Conservation (phyloP, 2,113 vertebrate species). For the Salvelinus alpinus region DNA sequence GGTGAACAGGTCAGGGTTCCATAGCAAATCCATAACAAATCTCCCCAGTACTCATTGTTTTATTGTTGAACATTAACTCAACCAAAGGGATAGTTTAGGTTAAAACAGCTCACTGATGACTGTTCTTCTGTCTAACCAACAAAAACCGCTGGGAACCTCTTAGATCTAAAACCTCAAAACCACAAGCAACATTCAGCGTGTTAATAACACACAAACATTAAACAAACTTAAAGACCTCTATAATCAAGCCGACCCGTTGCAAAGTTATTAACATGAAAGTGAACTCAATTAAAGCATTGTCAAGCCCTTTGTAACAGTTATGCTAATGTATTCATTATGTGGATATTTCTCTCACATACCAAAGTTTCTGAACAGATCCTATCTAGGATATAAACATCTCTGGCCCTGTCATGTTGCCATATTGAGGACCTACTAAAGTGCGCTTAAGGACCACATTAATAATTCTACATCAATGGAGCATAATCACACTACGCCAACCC, state of each 20-base stretch:
- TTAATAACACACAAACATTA: constrained; percentile 12
- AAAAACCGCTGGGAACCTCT: constrained; percentile 19
- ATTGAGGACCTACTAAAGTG: not conserved
- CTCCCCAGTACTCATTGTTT: not conserved
- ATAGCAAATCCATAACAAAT: not conserved
- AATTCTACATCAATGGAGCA: not conserved
- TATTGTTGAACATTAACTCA: not conserved
- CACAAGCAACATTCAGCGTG: constrained; percentile 13
- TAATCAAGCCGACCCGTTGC: not conserved
- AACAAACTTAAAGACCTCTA: not conserved
- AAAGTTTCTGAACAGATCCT: no score
- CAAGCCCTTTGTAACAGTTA: no score
- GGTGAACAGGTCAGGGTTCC: no score
- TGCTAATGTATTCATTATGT: no score
- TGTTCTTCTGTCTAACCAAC: not conserved
- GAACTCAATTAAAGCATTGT: not conserved
- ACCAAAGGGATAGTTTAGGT: not conserved
- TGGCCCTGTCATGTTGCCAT: no score
- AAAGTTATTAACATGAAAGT: not conserved
- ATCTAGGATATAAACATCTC: no score
- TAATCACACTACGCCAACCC: not conserved
- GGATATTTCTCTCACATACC: no score
- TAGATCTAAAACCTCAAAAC: constrained; percentile 12
- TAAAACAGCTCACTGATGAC: not conserved
- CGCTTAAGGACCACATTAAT: not conserved